phyloP scores from a whole-genome alignment of 92 coral and sea anemone genomes.

The Diadumene lineata region DNA sequence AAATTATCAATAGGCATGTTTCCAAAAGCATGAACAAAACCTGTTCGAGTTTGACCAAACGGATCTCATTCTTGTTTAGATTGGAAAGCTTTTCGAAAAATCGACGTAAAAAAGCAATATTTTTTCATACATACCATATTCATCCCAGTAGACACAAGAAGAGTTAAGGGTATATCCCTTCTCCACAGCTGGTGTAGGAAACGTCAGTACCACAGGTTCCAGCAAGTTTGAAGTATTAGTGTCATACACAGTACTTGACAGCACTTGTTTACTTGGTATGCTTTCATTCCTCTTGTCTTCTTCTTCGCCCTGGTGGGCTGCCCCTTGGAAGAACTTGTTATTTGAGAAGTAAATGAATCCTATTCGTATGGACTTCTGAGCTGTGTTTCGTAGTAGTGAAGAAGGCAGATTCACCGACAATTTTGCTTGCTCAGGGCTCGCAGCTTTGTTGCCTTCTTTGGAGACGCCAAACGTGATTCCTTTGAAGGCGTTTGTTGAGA shows the following conservation, averaged over 20 bases:
- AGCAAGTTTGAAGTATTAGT: conserved; percentile 16
- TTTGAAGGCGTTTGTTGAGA: conserved; percentile 43
- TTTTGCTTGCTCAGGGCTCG: conserved; percentile 10
- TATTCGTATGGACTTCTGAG: conserved; percentile 36
- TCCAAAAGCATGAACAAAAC: too few relatives aligned
- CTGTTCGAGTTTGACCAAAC: too few relatives aligned
- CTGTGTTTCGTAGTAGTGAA: background rate
- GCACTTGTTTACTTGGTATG: conserved; percentile 13
- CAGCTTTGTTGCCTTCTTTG: conserved; percentile 1
- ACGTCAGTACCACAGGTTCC: conserved; percentile 25
- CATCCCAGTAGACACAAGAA: conserved; percentile 31
- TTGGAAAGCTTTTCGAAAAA: too few relatives aligned
- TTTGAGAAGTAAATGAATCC: conserved; percentile 71
- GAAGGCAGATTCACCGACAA: conserved; percentile 12
- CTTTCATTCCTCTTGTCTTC: conserved; percentile 28
- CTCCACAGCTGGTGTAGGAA: conserved; percentile 19
- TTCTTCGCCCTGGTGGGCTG: conserved; percentile 27
- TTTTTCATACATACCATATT: background rate
- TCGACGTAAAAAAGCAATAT: too few relatives aligned
- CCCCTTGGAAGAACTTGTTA: conserved; percentile 64
- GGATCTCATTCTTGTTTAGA: too few relatives aligned
- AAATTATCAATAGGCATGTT: too few relatives aligned
- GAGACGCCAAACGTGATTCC: conserved; percentile 61
- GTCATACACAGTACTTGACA: conserved; percentile 34
- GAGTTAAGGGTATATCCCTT: background rate